Evolutionary conservation across 2,797 vertebrate genomes (phyloP), one percentile per base, ranked within the genome.

Genomic region (Erpetoichthys calabaricus): DNA sequence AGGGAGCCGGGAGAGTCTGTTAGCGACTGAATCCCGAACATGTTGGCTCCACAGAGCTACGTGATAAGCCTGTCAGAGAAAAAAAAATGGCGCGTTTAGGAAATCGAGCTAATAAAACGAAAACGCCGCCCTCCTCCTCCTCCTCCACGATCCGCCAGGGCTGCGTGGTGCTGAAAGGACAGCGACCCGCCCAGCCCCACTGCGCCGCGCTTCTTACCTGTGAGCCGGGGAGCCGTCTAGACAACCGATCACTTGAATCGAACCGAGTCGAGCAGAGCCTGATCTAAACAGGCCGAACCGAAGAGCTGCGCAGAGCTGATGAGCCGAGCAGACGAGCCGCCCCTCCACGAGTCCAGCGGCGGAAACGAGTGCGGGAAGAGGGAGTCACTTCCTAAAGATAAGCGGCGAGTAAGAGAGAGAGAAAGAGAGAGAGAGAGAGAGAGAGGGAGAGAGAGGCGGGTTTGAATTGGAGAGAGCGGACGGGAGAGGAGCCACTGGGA

Each of bases 21-120:
- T 25, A 25, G 25, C 25, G 25, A 25, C 25, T 25, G 79, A 51
- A 81, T 7, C 55, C 54, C 62, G 5, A 56, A 76, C 57, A 86
- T 80, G 72, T 77, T 82, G 1, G 25, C 25, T 25, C 25, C 25
- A 25, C 25, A 25, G 25, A 25, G 25, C 25, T 25, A 25, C 25
- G 25, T 25, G 25, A 25, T 25, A 25, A 25, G 2, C 25, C 25
- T 25, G 25, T 25, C 25, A 25, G 25, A 25, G 25, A 25, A 25
- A 25, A 25, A 25, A 25, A 25, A 25, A 25, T 25, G 25, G 25
- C 25, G 25, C 25, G 25, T 25, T 25, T 25, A 25, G 25, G 25
- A 25, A 25, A 25, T 25, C 25, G 25, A 25, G 25, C 2, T 25
- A 25, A 25, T 25, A 25, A 25, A 25, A 25, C 25, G 25, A 25